phyloP scores from a whole-genome alignment of 2,797 vertebrate genomes.

The Miichthys miiuy region DNA sequence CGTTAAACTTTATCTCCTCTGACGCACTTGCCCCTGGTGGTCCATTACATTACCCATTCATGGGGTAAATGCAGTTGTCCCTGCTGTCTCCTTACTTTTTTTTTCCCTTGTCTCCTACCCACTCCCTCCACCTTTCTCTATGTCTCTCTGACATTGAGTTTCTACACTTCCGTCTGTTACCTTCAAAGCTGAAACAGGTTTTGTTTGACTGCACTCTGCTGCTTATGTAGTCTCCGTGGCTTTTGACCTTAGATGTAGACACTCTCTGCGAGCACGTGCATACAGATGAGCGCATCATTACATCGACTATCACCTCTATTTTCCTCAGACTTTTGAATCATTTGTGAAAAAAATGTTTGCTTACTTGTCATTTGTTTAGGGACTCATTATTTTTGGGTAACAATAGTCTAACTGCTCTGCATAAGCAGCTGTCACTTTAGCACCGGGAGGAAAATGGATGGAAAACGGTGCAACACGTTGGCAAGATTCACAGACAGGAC shows the following conservation, averaged over 20 bases:
- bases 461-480: constrained; percentile 39
- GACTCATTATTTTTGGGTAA: background rate
- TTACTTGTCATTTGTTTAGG: background rate
- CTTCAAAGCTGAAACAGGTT: constrained; percentile 28
- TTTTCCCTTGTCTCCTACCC: background rate
- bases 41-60: constrained; percentile 54
- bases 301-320: background rate
- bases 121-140: constrained; percentile 2
- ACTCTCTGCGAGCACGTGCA: background rate
- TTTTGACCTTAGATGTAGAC: constrained; percentile 12
- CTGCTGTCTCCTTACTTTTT: constrained; percentile 12
- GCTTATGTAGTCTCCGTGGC: background rate
- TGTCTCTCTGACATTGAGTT: constrained; percentile 17
- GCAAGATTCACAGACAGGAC: constrained; percentile 56
- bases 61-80: constrained; percentile 33
- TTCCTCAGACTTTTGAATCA: background rate
- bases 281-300: constrained; percentile 9
- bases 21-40: constrained; percentile 53
- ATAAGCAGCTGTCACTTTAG: constrained; percentile 51
- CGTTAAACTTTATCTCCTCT: constrained; percentile 54
- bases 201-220: constrained; percentile 23
- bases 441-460: constrained; percentile 21
- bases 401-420: constrained; percentile 10
- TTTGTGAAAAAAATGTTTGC: background rate
- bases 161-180: constrained; percentile 4